Conservation (phyloP, 1,140 invertebrate species). For the Pseudobourletiella spinata region DNA sequence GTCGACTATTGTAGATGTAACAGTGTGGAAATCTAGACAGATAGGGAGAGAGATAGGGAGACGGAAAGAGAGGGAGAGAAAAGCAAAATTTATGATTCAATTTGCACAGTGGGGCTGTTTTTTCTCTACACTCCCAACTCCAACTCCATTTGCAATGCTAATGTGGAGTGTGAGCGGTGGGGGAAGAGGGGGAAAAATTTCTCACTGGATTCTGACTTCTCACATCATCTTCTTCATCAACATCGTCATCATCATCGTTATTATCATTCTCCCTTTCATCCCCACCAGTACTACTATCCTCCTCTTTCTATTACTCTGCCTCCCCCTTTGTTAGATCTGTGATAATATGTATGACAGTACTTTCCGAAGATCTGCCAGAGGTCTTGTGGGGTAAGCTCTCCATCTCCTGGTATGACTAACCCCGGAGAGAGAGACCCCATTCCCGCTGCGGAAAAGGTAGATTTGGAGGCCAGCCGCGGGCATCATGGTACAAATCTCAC, state of each 20-base stretch:
- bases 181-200: conserved; percentile 25
- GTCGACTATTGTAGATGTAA: neutral
- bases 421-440: no score
- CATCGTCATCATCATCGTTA: conserved; percentile 8
- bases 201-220: conserved; percentile 24
- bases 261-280: neutral
- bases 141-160: conserved; percentile 34
- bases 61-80: conserved; percentile 10
- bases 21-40: neutral
- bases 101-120: conserved; percentile 33
- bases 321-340: no score
- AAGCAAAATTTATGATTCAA: conserved; percentile 36
- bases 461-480: no score
- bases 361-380: no score
- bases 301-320: no score
- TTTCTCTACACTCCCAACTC: conserved; percentile 20
- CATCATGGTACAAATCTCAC: no score
- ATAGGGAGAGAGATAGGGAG: neutral
- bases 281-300: neutral
- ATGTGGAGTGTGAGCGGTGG: conserved; percentile 18
- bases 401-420: no score
- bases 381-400: no score
- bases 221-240: conserved; percentile 26
- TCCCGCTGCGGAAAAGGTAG: no score
- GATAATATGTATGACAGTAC: no score